Conservation (phyloP, 2,113 vertebrate genomes). For the Terrapene triunguis region DNA sequence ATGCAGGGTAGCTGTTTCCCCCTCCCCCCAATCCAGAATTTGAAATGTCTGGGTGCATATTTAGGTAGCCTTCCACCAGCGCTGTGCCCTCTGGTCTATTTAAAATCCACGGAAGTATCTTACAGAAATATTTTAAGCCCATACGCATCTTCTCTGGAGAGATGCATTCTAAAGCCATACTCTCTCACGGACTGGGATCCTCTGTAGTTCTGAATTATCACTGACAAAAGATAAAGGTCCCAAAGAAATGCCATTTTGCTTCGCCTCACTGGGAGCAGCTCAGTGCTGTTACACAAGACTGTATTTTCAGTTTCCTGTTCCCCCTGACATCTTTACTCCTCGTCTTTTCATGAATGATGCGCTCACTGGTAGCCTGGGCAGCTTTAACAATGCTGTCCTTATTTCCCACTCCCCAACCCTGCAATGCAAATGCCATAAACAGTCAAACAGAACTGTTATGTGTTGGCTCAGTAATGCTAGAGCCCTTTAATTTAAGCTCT, state of each 20-base stretch:
- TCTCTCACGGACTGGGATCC: background rate
- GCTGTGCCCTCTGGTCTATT: background rate
- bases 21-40: rapidly evolving
- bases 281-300: background rate
- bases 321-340: background rate
- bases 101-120: background rate
- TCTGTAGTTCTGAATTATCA: no score
- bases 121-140: background rate
- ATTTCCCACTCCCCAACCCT: background rate
- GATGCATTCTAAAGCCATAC: background rate
- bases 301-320: rapidly evolving
- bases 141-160: background rate
- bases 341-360: background rate
- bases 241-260: background rate
- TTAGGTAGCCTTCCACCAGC: background rate
- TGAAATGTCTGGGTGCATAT: background rate
- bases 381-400: rapidly evolving
- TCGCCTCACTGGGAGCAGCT: background rate
- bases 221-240: background rate
- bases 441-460: background rate
- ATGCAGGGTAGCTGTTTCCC: rapidly evolving
- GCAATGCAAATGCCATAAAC: background rate
- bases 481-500: background rate
- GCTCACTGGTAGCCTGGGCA: background rate
- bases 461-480: background rate